Evolutionary conservation across 2,113 vertebrate genomes (phyloP).

Genomic region (Leucopsar rothschildi): DNA sequence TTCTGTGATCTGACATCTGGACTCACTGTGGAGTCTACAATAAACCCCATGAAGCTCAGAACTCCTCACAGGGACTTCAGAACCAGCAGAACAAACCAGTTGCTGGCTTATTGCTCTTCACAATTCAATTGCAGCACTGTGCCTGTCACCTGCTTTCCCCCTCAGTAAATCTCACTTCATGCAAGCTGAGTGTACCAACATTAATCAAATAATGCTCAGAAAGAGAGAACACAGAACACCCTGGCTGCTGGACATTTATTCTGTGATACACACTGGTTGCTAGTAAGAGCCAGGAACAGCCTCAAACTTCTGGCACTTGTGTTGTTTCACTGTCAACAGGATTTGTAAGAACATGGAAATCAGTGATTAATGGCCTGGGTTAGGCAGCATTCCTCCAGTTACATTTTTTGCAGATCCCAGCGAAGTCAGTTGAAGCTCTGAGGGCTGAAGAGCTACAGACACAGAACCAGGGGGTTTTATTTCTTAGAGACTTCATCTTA

Average conservation of each 20-base stretch:
- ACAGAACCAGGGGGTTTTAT: not conserved
- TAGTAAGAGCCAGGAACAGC: constrained; percentile 49
- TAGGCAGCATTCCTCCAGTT: not conserved
- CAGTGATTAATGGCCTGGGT: not conserved
- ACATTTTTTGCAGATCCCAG: not conserved
- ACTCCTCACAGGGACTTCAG: not conserved
- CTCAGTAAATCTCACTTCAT: not conserved
- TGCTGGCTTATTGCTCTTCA: not conserved
- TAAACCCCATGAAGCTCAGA: not conserved
- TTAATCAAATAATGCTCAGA: not conserved
- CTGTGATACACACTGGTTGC: constrained; percentile 27
- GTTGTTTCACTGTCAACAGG: constrained; percentile 10
- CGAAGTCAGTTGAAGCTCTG: not conserved
- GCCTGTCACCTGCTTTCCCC: not conserved
- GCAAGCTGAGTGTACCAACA: not conserved
- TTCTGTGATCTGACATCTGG: not conserved
- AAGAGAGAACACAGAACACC: constrained; percentile 57
- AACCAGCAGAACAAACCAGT: not conserved
- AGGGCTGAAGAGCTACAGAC: not conserved
- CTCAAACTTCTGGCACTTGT: not conserved
- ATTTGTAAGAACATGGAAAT: constrained; percentile 16
- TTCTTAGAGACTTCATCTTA: not conserved
- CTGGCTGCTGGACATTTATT: not conserved
- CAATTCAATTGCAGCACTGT: not conserved
- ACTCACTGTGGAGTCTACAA: not conserved